phyloP scores from a whole-genome alignment of 1,140 invertebrate genomes.

The Penaeus japonicus region DNA sequence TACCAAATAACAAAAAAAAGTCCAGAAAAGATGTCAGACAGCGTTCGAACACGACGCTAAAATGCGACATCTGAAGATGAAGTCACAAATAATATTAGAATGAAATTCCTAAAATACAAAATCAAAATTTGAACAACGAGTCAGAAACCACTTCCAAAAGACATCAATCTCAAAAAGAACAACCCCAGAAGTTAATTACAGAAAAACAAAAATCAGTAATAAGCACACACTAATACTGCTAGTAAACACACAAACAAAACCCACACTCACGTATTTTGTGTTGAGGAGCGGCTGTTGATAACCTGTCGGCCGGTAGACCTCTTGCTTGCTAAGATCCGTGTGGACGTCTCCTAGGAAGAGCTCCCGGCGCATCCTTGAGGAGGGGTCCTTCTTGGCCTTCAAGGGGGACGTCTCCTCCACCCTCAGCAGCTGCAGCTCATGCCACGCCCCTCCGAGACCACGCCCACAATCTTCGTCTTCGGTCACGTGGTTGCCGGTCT shows the following conservation, averaged over 20 bases:
- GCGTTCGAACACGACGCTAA: too few relatives aligned
- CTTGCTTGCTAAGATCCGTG: constrained; percentile 33
- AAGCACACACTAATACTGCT: too few relatives aligned
- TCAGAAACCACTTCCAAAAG: too few relatives aligned
- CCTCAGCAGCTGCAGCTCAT: constrained; percentile 43
- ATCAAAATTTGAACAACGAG: too few relatives aligned
- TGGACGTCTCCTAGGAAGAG: constrained; percentile 39
- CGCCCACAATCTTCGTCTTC: constrained; percentile 40
- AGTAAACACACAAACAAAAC: neutral
- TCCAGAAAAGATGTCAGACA: too few relatives aligned
- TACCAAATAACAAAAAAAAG: too few relatives aligned
- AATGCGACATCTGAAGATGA: too few relatives aligned
- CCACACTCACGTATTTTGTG: constrained; percentile 26
- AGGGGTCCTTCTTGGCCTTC: neutral
- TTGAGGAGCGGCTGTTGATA: constrained; percentile 39
- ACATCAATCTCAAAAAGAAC: too few relatives aligned
- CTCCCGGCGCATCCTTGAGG: neutral
- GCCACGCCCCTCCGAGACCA: constrained; percentile 35
- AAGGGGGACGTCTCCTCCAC: constrained; percentile 16
- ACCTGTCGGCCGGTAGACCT: constrained; percentile 39
- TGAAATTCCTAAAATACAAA: too few relatives aligned
- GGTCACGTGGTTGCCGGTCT: constrained; percentile 33
- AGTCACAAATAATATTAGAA: too few relatives aligned
- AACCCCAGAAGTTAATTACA: too few relatives aligned
- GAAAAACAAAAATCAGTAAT: too few relatives aligned